These are phyloP conservation scores for Sebastiscus tertius DNA, from an alignment of 2,797 vertebrate genomes.

Conservation along the genomic window DNA sequence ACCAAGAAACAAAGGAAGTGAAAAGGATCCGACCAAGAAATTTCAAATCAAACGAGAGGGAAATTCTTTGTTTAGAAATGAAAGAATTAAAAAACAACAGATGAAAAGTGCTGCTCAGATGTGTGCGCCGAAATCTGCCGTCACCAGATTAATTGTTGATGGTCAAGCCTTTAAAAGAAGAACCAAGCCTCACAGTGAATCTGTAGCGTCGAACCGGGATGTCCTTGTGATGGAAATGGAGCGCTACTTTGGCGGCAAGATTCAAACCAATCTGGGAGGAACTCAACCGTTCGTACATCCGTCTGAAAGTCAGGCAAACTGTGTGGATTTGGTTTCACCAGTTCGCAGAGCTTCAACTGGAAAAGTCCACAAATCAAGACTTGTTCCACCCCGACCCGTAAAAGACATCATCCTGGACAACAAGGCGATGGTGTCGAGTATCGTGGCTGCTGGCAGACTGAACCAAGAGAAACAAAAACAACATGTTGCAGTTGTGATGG, in stretches of 20 bases:
- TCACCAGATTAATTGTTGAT: not conserved
- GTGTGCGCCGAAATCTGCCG: not conserved
- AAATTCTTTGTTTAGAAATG: not conserved
- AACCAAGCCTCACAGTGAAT: not conserved
- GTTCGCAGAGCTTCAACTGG: not conserved
- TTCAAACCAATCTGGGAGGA: not conserved
- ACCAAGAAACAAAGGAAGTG: not conserved
- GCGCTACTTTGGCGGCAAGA: not conserved
- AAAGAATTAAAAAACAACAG: not conserved
- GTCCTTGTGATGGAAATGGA: not conserved
- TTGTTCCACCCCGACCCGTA: not conserved
- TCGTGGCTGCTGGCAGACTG: not conserved
- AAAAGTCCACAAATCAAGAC: constrained; percentile 15
- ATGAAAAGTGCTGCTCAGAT: not conserved
- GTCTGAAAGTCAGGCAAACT: not conserved
- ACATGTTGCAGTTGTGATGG: not conserved
- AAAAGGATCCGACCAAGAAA: not conserved
- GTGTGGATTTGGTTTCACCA: not conserved
- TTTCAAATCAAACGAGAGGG: not conserved
- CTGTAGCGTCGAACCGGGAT: not conserved
- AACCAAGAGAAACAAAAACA: not conserved
- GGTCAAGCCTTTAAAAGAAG: not conserved
- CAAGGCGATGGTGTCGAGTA: not conserved
- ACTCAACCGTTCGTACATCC: not conserved
- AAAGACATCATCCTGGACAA: constrained; percentile 14